phyloP scores from a whole-genome alignment of 2,113 vertebrate genomes.

The Tautogolabrus adspersus region DNA sequence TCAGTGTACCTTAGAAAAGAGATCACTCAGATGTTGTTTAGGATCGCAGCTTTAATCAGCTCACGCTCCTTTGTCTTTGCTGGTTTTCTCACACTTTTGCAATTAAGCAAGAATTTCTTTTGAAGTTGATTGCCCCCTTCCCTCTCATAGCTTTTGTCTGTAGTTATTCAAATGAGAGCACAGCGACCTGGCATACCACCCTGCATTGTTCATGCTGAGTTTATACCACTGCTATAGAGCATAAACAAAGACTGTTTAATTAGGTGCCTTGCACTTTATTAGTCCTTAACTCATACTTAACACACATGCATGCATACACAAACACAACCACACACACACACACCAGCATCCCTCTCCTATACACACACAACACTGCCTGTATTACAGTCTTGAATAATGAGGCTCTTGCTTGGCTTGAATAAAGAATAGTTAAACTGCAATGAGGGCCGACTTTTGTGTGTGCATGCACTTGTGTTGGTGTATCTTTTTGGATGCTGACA shows the following conservation, averaged over 20 bases:
- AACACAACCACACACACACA: slow-evolving; percentile 12
- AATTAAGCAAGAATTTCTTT: slow-evolving; percentile 77
- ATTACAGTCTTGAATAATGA: slow-evolving; percentile 74
- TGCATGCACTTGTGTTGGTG: slow-evolving; percentile 25
- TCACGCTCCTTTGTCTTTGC: slow-evolving; percentile 56
- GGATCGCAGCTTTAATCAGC: slow-evolving; percentile 58
- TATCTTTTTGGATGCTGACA: slow-evolving; percentile 64
- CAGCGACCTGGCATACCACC: slow-evolving; percentile 65
- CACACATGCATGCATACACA: slow-evolving; percentile 44
- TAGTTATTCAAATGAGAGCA: slow-evolving; percentile 76
- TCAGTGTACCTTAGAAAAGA: slow-evolving; percentile 33
- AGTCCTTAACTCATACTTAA: slow-evolving; percentile 80
- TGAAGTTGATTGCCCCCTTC: slow-evolving; percentile 70
- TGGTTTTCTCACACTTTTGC: slow-evolving; percentile 69
- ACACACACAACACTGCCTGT: slow-evolving; percentile 51
- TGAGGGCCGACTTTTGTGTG: slow-evolving; percentile 49
- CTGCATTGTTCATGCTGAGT: slow-evolving; percentile 70
- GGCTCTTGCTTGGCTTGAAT: slow-evolving; percentile 58
- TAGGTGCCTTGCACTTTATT: slow-evolving; percentile 81
- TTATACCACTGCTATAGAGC: slow-evolving; percentile 73
- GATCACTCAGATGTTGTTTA: slow-evolving; percentile 24
- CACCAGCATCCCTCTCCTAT: slow-evolving; percentile 36
- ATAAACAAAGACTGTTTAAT: slow-evolving; percentile 86
- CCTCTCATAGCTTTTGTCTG: slow-evolving; percentile 66
- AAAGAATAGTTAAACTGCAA: slow-evolving; percentile 68